phyloP scores from a whole-genome alignment of 2,888 invertebrate genomes.

The Chrysomela aeneicollis region DNA sequence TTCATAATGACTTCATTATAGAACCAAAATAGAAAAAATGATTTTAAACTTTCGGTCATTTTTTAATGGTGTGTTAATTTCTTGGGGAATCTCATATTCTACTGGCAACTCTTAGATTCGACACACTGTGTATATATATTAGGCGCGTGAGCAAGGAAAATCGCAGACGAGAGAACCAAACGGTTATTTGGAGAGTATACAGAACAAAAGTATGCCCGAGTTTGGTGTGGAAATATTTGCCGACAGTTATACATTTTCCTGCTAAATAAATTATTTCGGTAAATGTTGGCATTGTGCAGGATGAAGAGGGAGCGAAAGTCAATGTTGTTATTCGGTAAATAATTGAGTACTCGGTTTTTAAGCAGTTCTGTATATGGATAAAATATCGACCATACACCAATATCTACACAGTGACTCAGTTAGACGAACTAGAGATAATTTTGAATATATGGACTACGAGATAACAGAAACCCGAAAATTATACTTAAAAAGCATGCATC shows the following conservation, averaged over 20 bases:
- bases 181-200: slow-evolving; percentile 44
- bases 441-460: no score
- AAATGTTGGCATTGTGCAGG: slow-evolving; percentile 61
- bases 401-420: no score
- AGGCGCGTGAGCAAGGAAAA: slow-evolving; percentile 58
- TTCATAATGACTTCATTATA: no score
- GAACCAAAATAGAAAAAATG: no score
- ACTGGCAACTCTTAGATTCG: no score
- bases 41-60: no score
- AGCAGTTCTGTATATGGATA: slow-evolving; percentile 28
- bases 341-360: slow-evolving; percentile 51
- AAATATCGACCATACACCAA: not conserved
- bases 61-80: no score
- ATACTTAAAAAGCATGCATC: no score
- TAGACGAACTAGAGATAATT: no score
- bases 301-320: slow-evolving; percentile 58
- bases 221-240: slow-evolving; percentile 63
- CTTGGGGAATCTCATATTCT: no score
- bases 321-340: slow-evolving; percentile 57
- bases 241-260: slow-evolving; percentile 64
- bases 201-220: slow-evolving; percentile 44
- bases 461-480: no score
- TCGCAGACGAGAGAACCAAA: slow-evolving; percentile 49
- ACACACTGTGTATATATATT: no score
- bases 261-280: slow-evolving; percentile 64